Evolutionary conservation across 2,113 vertebrate genomes (phyloP).

Genomic region (Alectura lathami): DNA sequence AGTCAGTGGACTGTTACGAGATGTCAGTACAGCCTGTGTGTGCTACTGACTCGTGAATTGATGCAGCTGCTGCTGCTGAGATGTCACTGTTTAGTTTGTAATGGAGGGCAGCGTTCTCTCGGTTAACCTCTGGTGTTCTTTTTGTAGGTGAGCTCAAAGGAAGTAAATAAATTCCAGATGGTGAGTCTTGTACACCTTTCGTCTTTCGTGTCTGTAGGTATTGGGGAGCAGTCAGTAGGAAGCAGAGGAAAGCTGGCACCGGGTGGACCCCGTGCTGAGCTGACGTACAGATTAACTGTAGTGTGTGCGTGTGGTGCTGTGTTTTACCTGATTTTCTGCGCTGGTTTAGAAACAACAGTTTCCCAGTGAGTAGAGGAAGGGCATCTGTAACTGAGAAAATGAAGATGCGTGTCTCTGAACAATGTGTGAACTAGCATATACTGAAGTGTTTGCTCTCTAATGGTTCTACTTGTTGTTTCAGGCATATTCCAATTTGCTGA

Average conservation of each 20-base stretch:
- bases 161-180: conserved; percentile 99
- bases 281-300: not conserved
- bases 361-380: not conserved
- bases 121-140: conserved; percentile 18
- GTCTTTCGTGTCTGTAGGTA: not conserved
- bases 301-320: too few relatives aligned
- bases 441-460: not conserved
- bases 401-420: not conserved
- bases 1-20: not conserved
- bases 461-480: conserved; percentile 65
- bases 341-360: not conserved
- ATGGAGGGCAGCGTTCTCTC: not conserved
- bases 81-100: not conserved
- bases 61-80: not conserved
- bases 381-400: not conserved
- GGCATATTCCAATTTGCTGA: conserved; percentile 96
- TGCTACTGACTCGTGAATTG: not conserved
- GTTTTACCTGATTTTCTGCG: not conserved
- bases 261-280: not conserved
- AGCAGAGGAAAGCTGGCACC: not conserved
- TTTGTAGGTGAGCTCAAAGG: conserved; percentile 93
- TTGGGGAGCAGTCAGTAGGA: not conserved
- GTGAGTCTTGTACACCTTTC: conserved; percentile 77
- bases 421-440: not conserved
- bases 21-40: not conserved